A percentile compares a stretch with the other conserved stretches of the same genome.
Conservation (phyloP, 2,888 invertebrate species). For the Anodontia alba region DNA sequence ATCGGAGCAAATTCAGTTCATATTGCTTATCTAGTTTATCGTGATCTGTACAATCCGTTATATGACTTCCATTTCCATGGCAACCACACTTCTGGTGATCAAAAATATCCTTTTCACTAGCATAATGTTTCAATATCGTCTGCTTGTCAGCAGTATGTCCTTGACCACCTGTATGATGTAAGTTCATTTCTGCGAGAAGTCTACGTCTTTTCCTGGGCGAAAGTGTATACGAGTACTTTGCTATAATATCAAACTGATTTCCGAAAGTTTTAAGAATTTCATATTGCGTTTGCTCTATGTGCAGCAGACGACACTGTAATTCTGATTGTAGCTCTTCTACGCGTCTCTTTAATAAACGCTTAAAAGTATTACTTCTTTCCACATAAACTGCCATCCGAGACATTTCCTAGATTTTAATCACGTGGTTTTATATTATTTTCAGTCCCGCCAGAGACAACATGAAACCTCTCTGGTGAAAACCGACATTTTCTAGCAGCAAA, state of each 20-base stretch:
- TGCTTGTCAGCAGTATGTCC: background rate
- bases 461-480: too few relatives aligned
- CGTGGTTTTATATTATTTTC: background rate
- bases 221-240: background rate
- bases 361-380: background rate
- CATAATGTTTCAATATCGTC: background rate
- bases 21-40: background rate
- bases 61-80: too few relatives aligned
- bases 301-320: background rate
- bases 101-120: background rate
- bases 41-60: background rate
- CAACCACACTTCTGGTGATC: background rate
- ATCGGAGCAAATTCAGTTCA: background rate
- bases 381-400: slow-evolving; percentile 18
- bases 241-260: background rate
- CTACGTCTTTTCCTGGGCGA: background rate
- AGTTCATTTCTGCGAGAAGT: background rate
- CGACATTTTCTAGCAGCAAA: too few relatives aligned
- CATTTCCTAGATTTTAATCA: background rate
- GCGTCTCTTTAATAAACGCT: background rate
- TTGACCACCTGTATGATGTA: background rate
- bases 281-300: slow-evolving; percentile 10
- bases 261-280: background rate
- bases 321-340: slow-evolving; percentile 2
- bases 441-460: background rate